Conservation (phyloP, 2,113 vertebrate genomes). For the Prunella himalayana region DNA sequence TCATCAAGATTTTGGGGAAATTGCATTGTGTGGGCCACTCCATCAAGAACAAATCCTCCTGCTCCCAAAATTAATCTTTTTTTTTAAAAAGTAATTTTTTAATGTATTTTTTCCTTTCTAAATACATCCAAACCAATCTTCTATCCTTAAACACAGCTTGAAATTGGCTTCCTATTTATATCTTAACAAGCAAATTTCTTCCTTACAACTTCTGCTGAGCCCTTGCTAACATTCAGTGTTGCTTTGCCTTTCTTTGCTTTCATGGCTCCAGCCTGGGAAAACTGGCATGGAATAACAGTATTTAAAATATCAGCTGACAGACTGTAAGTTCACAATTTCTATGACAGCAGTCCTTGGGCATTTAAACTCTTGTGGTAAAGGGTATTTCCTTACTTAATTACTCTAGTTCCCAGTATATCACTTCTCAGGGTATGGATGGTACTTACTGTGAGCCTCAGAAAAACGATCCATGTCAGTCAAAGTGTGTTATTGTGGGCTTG, state of each 20-base stretch:
- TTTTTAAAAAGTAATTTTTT: neutral
- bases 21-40: neutral
- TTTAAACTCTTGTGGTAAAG: neutral
- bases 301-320: slow-evolving; percentile 1
- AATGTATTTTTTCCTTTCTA: neutral
- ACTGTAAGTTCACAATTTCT: neutral
- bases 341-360: neutral
- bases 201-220: neutral
- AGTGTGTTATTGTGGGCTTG: neutral
- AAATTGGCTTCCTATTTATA: neutral
- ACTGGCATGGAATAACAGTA: neutral
- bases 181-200: neutral
- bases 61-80: neutral
- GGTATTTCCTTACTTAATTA: slow-evolving; percentile 2
- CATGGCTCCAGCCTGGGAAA: neutral
- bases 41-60: neutral
- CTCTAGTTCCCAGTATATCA: neutral
- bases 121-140: neutral
- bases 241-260: neutral
- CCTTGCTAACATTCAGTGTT: neutral
- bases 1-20: neutral
- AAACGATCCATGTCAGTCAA: neutral
- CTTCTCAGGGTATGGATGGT: neutral
- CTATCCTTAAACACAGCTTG: neutral
- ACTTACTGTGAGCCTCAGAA: neutral